A percentile compares a stretch with the other conserved stretches of the same genome.
Conservation (phyloP, 2,113 vertebrate genomes). For the Alaudala cheleensis region DNA sequence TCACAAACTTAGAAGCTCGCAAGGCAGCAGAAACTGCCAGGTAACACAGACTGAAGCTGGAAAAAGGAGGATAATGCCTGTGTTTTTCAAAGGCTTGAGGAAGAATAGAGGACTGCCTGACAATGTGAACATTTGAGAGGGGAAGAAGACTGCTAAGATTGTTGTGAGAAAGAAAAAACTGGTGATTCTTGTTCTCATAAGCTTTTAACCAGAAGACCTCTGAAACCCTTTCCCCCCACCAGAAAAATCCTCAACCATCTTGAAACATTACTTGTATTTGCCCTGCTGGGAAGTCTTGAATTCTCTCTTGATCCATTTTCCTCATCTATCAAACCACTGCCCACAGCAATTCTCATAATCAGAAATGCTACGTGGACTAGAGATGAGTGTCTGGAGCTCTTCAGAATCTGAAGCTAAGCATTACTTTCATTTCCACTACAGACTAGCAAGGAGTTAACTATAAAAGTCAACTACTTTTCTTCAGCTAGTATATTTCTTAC, state of each 20-base stretch:
- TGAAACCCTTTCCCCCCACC: background rate
- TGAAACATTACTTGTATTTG: background rate
- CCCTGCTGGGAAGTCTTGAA: background rate
- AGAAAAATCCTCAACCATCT: background rate
- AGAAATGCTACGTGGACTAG: background rate
- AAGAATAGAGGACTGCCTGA: background rate
- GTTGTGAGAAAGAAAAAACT: background rate
- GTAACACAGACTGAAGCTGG: background rate
- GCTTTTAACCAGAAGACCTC: background rate
- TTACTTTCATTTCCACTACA: background rate
- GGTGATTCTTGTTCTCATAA: background rate
- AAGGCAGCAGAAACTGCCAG: background rate
- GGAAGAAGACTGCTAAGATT: background rate
- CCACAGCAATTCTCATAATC: background rate
- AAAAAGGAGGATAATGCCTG: background rate
- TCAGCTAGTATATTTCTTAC: background rate
- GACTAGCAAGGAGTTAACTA: background rate
- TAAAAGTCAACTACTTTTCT: background rate
- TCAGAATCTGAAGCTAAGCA: background rate
- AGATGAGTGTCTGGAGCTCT: background rate
- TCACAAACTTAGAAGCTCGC: rapidly evolving
- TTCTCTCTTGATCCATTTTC: background rate
- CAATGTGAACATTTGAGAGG: background rate
- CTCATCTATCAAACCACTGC: background rate
- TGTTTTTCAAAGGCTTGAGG: background rate